Conservation (phyloP, 2,888 invertebrate species). For the Antheraea yamamai region DNA sequence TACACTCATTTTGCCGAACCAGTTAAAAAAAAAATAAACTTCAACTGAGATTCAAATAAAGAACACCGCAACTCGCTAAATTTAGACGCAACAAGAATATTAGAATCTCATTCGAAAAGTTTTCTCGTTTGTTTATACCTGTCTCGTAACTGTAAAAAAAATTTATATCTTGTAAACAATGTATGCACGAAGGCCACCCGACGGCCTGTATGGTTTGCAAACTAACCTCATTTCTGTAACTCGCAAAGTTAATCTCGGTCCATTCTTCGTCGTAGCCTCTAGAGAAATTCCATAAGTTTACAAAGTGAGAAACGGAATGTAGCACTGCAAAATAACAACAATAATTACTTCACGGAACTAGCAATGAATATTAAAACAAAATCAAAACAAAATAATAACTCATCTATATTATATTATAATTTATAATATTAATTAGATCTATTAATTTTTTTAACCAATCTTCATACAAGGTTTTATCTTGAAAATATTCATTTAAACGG, state of each 20-base stretch:
- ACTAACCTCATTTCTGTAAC: slow-evolving; percentile 72
- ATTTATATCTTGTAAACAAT: slow-evolving; percentile 1
- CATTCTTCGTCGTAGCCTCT: slow-evolving; percentile 67
- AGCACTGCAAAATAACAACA: slow-evolving; percentile 62
- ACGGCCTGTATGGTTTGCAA: slow-evolving; percentile 30
- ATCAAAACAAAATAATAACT: background rate
- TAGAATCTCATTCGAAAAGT: background rate
- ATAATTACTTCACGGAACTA: slow-evolving; percentile 1
- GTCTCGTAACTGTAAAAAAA: slow-evolving; percentile 6
- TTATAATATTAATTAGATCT: background rate
- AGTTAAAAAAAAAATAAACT: no score
- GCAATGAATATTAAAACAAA: background rate
- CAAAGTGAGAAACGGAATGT: slow-evolving; percentile 79
- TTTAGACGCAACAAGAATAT: background rate
- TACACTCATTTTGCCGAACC: no score
- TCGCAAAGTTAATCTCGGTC: slow-evolving; percentile 75
- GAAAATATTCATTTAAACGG: no score
- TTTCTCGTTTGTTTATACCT: background rate
- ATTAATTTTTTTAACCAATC: no score
- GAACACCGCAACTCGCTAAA: background rate
- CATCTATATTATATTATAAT: background rate
- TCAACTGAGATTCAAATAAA: background rate
- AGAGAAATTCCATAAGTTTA: slow-evolving; percentile 81
- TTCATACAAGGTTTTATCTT: no score
- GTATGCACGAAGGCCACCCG: slow-evolving; percentile 16